Evolutionary conservation across 2,888 invertebrate species (phyloP), one percentile per base, ranked within the genome.

Genomic region (Gibbula magus): DNA sequence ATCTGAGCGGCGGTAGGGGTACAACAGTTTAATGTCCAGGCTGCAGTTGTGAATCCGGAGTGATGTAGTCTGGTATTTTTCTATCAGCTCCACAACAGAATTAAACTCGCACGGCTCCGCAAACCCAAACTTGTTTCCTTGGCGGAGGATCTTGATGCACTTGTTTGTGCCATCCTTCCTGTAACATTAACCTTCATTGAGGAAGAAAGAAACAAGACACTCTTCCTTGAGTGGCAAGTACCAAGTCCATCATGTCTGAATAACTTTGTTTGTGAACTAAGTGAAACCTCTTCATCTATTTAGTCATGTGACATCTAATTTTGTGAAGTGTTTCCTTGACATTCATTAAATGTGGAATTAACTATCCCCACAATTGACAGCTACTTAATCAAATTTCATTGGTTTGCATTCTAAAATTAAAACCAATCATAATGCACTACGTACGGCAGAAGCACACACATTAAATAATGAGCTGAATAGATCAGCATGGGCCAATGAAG

Each of bases 41-140:
- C 96, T 96, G 86, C 96, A 95, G 92, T 99, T 99, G 93, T 99
- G 99, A 91, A 97, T 96, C 54, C 96, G 96, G 87, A 99, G 94
- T 16, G 98, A 98, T 91, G 95, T 95, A 91, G 94, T 94, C 91
- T 96, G 95, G 93, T 98, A 99, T 92, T 96, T 96, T 88, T 96
- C 96, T 79, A 99, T 96, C 89, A 99, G 94, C 85, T 98, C 98
- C 84, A 92, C 93, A 78, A 94, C 97, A 53, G 93, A 93, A 75
- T 89, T 88, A 88, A 94, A 94, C 45, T 88, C 91, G 81, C 92
- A 91, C 13, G 94, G 93, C 77, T 91, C 91, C n/a, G 93, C 96
- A 93, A 99, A 99, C 66, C 99, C 99, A 93, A 97, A 99, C 92
- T 96, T 96, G 22, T 97, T 97, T 91, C 96, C 96, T 89, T 96